Conservation (phyloP, 2,113 vertebrate genomes). For the Saimiri boliviensis region DNA sequence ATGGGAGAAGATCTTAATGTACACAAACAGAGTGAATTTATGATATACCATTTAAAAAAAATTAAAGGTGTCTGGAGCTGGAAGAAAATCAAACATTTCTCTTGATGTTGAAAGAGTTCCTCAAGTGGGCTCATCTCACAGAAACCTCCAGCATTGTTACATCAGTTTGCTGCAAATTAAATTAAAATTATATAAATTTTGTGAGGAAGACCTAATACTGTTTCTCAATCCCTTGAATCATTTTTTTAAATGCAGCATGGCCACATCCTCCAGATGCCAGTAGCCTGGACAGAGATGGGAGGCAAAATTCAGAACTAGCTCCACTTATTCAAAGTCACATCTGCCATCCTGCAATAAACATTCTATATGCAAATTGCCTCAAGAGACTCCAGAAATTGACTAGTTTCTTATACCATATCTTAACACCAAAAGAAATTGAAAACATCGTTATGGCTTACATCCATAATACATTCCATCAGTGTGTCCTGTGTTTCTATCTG, state of each 20-base stretch:
- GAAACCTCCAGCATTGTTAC: neutral
- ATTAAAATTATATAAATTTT: slow-evolving; percentile 58
- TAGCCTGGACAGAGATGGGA: neutral
- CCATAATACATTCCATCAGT: slow-evolving; percentile 51
- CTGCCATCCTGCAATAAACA: slow-evolving; percentile 54
- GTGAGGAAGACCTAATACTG: neutral
- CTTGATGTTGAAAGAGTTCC: neutral
- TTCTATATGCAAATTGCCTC: slow-evolving; percentile 70
- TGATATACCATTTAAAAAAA: neutral
- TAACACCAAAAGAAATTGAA: slow-evolving; percentile 69
- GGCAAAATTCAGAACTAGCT: slow-evolving; percentile 29
- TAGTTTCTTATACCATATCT: slow-evolving; percentile 56
- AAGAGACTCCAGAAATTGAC: slow-evolving; percentile 63
- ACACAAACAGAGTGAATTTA: slow-evolving; percentile 4
- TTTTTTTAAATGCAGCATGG: neutral
- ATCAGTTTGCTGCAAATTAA: slow-evolving; percentile 19
- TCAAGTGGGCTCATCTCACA: slow-evolving; percentile 48
- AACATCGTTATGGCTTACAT: slow-evolving; percentile 64
- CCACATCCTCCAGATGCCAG: neutral
- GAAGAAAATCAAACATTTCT: slow-evolving; percentile 19
- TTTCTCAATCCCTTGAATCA: slow-evolving; percentile 25
- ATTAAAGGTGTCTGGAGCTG: neutral
- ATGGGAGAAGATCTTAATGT: slow-evolving; percentile 22
- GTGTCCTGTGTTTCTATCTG: slow-evolving; percentile 51
- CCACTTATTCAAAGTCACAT: slow-evolving; percentile 33